A percentile compares a stretch with the other conserved stretches of the same genome.
These are phyloP conservation scores for Zeuzera pyrina DNA, from an alignment of 2,888 invertebrate genomes.

Conservation along the genomic window DNA sequence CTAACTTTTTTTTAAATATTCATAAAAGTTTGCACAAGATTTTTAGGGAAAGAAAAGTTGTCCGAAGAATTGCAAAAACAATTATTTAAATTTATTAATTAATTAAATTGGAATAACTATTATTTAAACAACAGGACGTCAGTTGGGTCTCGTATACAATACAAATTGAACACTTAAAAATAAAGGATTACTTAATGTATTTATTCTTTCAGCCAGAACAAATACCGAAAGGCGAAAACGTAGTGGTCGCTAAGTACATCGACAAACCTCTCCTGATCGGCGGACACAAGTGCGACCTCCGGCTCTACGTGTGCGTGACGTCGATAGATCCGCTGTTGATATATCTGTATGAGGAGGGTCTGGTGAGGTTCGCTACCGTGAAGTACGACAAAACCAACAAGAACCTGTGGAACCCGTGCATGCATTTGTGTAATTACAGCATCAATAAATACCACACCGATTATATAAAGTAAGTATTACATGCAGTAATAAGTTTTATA, in stretches of 20 bases:
- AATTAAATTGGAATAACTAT: too few relatives aligned
- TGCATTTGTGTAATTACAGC: constrained; percentile 98
- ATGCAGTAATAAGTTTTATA: too few relatives aligned
- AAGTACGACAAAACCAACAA: constrained; percentile 93
- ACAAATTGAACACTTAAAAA: too few relatives aligned
- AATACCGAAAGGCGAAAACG: constrained; percentile 91
- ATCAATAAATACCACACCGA: constrained; percentile 97
- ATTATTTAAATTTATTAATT: too few relatives aligned
- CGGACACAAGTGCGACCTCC: constrained; percentile 96
- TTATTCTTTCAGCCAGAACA: constrained; percentile 80
- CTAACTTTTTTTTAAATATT: too few relatives aligned
- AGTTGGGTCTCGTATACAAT: too few relatives aligned
- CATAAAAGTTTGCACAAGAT: too few relatives aligned
- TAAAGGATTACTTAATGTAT: background rate
- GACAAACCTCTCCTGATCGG: constrained; percentile 90
- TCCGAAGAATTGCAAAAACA: too few relatives aligned
- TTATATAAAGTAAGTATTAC: constrained; percentile 87
- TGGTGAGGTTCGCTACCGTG: constrained; percentile 95
- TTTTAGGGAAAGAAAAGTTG: too few relatives aligned
- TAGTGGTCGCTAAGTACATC: constrained; percentile 92
- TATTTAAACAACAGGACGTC: too few relatives aligned
- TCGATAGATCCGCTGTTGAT: constrained; percentile 95
- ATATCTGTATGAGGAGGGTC: constrained; percentile 96
- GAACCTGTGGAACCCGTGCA: constrained; percentile 95
- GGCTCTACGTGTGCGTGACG: constrained; percentile 95